Evolutionary conservation across 2,888 invertebrate genomes (phyloP).

Genomic region (Thecocarcelia acutangulata): DNA sequence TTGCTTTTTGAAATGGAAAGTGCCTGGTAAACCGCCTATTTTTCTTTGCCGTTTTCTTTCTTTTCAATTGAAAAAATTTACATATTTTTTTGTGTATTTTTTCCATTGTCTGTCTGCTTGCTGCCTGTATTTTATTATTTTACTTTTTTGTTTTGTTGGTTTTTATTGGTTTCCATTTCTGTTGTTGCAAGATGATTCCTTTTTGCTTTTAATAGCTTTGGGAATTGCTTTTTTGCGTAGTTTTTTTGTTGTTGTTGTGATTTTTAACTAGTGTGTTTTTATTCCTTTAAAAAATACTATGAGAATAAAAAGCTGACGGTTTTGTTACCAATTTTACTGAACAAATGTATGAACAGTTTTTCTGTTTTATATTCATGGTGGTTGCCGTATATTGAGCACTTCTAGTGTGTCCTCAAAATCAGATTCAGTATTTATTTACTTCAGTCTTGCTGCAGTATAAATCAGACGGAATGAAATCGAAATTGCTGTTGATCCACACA

Average conservation of each 20-base stretch:
- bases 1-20: constrained; percentile 56
- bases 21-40: constrained; percentile 62
- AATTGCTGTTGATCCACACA: constrained; percentile 60
- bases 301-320: constrained; percentile 2
- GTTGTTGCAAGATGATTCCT: constrained; percentile 50
- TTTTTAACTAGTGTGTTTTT: constrained; percentile 18
- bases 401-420: constrained; percentile 58
- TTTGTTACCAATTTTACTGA: constrained; percentile 15
- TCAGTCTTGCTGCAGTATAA: constrained; percentile 57
- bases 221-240: constrained; percentile 58
- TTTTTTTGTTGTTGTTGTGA: not conserved
- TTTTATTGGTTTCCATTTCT: constrained; percentile 9
- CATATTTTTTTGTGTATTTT: constrained; percentile 53
- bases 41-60: constrained; percentile 27
- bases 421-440: constrained; percentile 61
- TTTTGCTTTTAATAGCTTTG: constrained; percentile 69
- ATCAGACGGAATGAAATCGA: constrained; percentile 68
- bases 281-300: constrained; percentile 34
- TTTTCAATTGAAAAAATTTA: constrained; percentile 62
- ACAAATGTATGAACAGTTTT: constrained; percentile 45
- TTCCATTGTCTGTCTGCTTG: constrained; percentile 12
- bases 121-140: constrained; percentile 46
- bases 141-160: constrained; percentile 25
- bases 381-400: constrained; percentile 33
- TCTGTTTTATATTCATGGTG: constrained; percentile 5